Evolutionary conservation across 2,888 invertebrate genomes (phyloP).

Genomic region (Aspidapion aeneum): DNA sequence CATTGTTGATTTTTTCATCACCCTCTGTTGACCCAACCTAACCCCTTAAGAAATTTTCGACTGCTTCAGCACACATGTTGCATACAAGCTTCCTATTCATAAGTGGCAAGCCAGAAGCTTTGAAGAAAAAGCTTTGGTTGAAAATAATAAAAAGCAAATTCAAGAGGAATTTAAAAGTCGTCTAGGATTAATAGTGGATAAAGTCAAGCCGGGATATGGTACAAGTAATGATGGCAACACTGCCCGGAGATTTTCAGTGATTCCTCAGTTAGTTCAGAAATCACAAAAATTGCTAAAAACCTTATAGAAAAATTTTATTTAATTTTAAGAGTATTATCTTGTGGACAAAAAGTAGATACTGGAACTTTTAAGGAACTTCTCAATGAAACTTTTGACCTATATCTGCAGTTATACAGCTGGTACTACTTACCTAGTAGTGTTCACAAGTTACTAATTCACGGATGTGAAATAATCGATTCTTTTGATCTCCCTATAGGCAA

Average conservation of each 20-base stretch:
- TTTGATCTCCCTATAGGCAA: slow-evolving; percentile 1
- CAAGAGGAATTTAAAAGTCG: neutral
- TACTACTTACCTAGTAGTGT: slow-evolving; percentile 4
- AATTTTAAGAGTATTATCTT: slow-evolving; percentile 5
- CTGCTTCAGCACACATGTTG: no score
- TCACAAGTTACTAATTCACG: slow-evolving; percentile 10
- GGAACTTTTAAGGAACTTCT: neutral
- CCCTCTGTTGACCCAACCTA: no score
- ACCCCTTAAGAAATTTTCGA: no score
- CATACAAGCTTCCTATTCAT: neutral
- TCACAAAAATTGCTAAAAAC: slow-evolving; percentile 6
- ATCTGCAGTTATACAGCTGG: slow-evolving; percentile 4
- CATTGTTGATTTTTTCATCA: no score
- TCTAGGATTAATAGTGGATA: slow-evolving; percentile 2
- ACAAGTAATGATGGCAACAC: neutral
- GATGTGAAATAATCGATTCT: slow-evolving; percentile 4
- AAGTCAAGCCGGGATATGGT: slow-evolving; percentile 1
- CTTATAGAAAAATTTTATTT: slow-evolving; percentile 2
- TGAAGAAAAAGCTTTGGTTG: neutral
- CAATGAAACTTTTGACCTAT: slow-evolving; percentile 1
- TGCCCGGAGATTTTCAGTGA: neutral
- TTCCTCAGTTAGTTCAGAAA: neutral
- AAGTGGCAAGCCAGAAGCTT: neutral
- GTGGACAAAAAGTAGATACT: slow-evolving; percentile 5
- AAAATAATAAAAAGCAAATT: slow-evolving; percentile 2